phyloP scores from a whole-genome alignment of 30 jellyfish, hydroid and myxozoan genomes.

The Sanderia malayensis region DNA sequence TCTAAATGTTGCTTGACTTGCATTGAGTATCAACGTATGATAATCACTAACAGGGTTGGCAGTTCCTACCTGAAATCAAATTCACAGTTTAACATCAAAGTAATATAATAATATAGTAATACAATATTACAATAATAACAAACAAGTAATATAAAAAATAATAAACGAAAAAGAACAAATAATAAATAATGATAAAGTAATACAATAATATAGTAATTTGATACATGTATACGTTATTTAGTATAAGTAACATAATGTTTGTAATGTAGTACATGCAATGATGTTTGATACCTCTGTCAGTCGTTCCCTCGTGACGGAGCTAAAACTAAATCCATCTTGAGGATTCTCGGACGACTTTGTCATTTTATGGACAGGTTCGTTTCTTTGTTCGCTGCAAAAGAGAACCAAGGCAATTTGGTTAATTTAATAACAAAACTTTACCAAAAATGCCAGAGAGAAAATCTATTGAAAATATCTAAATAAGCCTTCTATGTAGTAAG shows the following conservation, averaged over 20 bases:
- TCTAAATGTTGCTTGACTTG: slow-evolving; percentile 44
- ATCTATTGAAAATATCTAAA: too few species aligned
- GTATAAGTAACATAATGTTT: too few species aligned
- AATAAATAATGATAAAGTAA: not conserved
- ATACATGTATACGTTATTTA: too few species aligned
- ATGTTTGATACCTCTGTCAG: slow-evolving; percentile 42
- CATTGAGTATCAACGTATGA: slow-evolving; percentile 33
- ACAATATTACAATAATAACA: too few species aligned
- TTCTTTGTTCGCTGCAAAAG: slow-evolving; percentile 19
- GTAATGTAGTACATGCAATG: too few species aligned
- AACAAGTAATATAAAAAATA: not conserved
- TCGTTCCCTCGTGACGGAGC: slow-evolving; percentile 17
- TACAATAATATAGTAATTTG: not conserved
- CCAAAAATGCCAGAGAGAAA: too few species aligned
- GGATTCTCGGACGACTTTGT: slow-evolving; percentile 15
- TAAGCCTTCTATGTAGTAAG: too few species aligned
- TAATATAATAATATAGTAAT: too few species aligned
- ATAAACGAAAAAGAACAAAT: not conserved
- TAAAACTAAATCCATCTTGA: slow-evolving; percentile 23
- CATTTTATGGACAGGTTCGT: slow-evolving; percentile 47
- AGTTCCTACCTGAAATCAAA: slow-evolving; percentile 85
- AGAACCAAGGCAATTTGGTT: too few species aligned
- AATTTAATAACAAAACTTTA: too few species aligned
- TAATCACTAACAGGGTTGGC: slow-evolving; percentile 80
- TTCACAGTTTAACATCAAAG: too few species aligned